These are phyloP conservation scores for Poecilia velifera DNA, from an alignment of 2,797 vertebrate genomes.

Conservation along the genomic window DNA sequence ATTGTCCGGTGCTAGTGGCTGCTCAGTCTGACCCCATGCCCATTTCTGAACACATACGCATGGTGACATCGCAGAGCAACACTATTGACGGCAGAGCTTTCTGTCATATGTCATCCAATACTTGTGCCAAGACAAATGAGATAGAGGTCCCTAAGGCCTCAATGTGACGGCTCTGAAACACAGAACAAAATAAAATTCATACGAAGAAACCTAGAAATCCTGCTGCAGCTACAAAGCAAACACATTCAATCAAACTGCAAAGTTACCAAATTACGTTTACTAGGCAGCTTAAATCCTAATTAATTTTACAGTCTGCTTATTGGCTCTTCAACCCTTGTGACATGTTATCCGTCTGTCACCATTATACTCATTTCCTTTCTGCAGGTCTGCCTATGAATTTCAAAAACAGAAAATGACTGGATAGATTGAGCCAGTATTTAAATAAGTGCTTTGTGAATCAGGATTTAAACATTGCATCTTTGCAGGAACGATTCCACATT, in stretches of 20 bases:
- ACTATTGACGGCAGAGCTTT: constrained; percentile 68
- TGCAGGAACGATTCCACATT: not conserved
- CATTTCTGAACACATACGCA: constrained; percentile 61
- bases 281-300: not conserved
- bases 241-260: not conserved
- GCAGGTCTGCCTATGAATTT: not conserved
- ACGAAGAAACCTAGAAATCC: constrained; percentile 1
- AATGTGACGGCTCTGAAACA: constrained; percentile 3
- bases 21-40: constrained; percentile 66
- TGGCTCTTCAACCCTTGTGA: not conserved
- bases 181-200: not conserved
- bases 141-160: constrained; percentile 28
- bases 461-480: not conserved
- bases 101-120: constrained; percentile 73
- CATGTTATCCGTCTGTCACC: not conserved
- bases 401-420: not conserved
- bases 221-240: not conserved
- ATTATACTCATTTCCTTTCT: not conserved
- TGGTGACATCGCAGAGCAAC: constrained; percentile 79
- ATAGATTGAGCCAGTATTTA: not conserved
- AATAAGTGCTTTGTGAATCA: not conserved
- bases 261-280: not conserved
- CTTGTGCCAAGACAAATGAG: constrained; percentile 54
- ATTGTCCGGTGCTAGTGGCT: constrained; percentile 75
- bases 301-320: too few relatives aligned